These are phyloP conservation scores for Alouatta palliata DNA, from an alignment of 2,113 vertebrate genomes.

Conservation along the genomic window DNA sequence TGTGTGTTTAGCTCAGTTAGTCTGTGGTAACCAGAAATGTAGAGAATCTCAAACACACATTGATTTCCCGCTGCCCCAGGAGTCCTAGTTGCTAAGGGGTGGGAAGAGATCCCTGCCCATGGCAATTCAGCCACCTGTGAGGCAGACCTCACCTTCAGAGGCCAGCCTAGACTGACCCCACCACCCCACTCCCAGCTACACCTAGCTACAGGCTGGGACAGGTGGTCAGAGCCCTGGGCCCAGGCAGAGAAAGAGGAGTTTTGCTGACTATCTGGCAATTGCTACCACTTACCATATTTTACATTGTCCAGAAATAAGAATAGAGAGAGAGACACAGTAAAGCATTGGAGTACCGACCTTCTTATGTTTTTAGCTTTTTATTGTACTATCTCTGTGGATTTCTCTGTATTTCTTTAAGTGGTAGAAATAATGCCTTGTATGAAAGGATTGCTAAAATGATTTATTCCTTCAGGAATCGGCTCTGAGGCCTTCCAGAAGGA, in stretches of 20 bases:
- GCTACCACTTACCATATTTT: accelerated
- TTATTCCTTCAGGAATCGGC: background rate
- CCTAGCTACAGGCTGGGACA: background rate
- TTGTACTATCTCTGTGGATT: accelerated
- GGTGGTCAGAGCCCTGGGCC: background rate
- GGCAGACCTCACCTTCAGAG: background rate
- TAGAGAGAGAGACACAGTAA: background rate
- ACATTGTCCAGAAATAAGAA: background rate
- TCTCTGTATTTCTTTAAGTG: background rate
- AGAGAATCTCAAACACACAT: no score
- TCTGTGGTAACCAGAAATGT: background rate
- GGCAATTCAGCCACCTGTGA: background rate
- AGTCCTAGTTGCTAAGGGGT: background rate
- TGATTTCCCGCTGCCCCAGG: background rate
- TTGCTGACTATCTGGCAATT: background rate
- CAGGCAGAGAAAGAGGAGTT: background rate
- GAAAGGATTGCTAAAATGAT: accelerated
- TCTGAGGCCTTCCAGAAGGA: accelerated
- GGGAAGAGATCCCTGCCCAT: accelerated
- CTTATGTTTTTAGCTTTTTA: accelerated
- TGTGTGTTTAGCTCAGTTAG: background rate
- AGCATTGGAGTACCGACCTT: accelerated
- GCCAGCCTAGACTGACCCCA: no score
- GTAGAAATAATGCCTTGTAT: accelerated
- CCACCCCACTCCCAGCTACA: background rate